Conservation (phyloP, 2,113 vertebrate species). For the Romanogobio albipinnatus region DNA sequence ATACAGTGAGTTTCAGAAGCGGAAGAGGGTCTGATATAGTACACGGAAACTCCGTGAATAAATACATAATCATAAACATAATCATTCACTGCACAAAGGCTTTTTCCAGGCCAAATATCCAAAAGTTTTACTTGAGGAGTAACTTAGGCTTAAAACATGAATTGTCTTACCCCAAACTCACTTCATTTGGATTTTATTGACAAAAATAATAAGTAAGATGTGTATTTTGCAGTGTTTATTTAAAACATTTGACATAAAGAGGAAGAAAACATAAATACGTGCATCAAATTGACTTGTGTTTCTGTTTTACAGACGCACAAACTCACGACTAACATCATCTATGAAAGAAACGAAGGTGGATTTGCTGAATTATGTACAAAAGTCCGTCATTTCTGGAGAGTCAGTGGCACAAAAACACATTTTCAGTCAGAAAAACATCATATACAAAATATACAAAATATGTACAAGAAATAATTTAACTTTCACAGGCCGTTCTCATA, state of each 20-base stretch:
- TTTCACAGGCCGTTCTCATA: not conserved
- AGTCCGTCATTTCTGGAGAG: not conserved
- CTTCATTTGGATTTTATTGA: too few species aligned
- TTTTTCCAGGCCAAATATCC: too few species aligned
- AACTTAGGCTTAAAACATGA: too few species aligned
- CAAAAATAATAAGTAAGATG: too few species aligned
- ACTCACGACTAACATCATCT: not conserved
- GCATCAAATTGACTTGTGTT: not conserved
- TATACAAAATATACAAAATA: conserved; percentile 1
- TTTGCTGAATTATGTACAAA: not conserved
- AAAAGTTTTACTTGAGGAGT: too few species aligned
- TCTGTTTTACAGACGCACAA: not conserved
- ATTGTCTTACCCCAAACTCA: too few species aligned
- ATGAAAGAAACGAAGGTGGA: not conserved
- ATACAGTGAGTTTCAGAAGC: not conserved
- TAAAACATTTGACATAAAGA: too few species aligned
- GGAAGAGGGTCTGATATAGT: not conserved
- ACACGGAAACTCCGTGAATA: not conserved
- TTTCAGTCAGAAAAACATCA: not conserved
- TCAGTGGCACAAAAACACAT: not conserved
- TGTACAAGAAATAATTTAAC: not conserved
- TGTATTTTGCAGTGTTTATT: not conserved
- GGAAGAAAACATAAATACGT: not conserved
- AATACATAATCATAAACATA: too few species aligned
- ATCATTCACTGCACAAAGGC: too few species aligned